Base-by-base conservation (phyloP, 2,888 invertebrate genomes). In the Drosophila suboccidentalis region DNA sequence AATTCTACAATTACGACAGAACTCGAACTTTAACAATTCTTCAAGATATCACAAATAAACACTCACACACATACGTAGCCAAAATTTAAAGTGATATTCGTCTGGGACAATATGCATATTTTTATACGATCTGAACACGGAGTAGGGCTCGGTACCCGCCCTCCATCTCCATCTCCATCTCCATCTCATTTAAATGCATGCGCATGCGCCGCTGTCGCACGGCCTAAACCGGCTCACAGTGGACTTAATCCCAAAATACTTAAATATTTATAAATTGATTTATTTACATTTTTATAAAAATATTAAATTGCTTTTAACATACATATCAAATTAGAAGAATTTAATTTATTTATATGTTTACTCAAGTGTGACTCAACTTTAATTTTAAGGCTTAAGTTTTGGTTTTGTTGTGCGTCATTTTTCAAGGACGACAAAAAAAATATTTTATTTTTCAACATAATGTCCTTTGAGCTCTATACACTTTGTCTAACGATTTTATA, bases 101-200 rank as follows among this genome's bases (percentile, higher is more conserved):
- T 36, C 19, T 32, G 60, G 13, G 63, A 13, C 60, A 72, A 72
- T 75, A 63, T 69, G 63, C 71, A 70, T 65, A 83, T 54, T 73
- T 73, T 55, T 32, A 41, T 29, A 34, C 10, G 43, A 58, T 63
- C 57, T 44, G 50, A 13, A 29, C 50, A 51, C 19, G 32, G 47
- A 65, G 17, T 41, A 49, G 43, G 72, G 59, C 50, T 34, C 61
- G 74, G 67, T 66, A 66, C 44, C 74, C 49, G 67, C 55, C 83
- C 63, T 68, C 26, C 26, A 26, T n/a, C 26, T 26, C 26, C 1
- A 26, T 26, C 86, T 78, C 68, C n/a, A n/a, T 22, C 26, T 26
- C 26, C 1, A 26, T 26, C 86, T 78, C 68, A 84, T 84, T 89
- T 68, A 78, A 83, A 89, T 84, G 89, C 87, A 78, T 57, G 82